Evolutionary conservation across 2,797 vertebrate genomes (phyloP), one percentile per base, ranked within the genome.

Genomic region (Siniperca obscura): DNA sequence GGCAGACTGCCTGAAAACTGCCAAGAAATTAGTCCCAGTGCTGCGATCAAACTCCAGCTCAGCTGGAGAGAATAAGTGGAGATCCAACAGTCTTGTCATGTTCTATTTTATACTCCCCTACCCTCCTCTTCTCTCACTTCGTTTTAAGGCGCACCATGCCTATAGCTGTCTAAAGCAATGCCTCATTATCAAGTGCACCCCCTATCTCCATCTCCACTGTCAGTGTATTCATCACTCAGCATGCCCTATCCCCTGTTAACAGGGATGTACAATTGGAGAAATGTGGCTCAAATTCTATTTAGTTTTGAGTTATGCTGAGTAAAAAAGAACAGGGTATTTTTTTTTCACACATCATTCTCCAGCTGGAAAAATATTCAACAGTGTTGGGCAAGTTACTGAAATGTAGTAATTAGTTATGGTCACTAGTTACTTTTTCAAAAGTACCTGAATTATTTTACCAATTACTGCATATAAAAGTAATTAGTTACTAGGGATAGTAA

Each of bases 71-170:
- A 93, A 89, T 89, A 91, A 94, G 85, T 82, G 87, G 80, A 87
- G 90, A 94, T 93, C 93, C 92, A 93, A 93, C 90, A 84, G 88
- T 90, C 92, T 90, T 93, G 94, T 94, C 93, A 92, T 91, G 91
- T 94, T 91, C 89, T 67, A 89, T 93, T 93, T 91, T 84, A 80
- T 82, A 84, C 89, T 70, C 85, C 65, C 78, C 66, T 60, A 44
- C 81, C 40, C 71, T 80, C 60, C 56, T 81, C 75, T 79, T 74
- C 82, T 80, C 74, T 79, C 74, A 53, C 68, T 86, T 76, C 57
- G 22, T 90, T 94, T 92, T 88, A 87, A 91, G 91, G 88, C 70
- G 60, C 30, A 70, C 87, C 79, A 71, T 80, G 83, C 81, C 87
- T 74, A 84, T 86, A 88, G 91, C 85, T 85, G 90, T 94, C 90